Evolutionary conservation across 2,113 vertebrate genomes (phyloP).

Genomic region (Charina bottae): DNA sequence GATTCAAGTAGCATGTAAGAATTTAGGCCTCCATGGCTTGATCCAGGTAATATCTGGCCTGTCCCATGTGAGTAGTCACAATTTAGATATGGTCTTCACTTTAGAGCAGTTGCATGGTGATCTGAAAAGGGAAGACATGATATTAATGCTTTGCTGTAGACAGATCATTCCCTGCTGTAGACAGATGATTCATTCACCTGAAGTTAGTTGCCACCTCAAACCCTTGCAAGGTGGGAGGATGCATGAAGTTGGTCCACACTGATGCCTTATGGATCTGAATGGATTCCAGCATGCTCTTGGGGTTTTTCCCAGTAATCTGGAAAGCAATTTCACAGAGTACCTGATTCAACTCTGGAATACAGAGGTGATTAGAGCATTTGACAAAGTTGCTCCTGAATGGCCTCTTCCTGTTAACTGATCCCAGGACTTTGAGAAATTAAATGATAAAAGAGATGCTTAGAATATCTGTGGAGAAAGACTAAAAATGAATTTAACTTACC

Average conservation of each 20-base stretch:
- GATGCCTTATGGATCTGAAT: background rate
- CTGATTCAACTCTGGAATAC: background rate
- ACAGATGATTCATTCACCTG: background rate
- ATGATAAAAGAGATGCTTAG: background rate
- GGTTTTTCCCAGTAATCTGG: background rate
- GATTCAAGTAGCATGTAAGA: no score
- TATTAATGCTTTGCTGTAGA: background rate
- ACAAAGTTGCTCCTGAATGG: background rate
- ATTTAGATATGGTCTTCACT: background rate
- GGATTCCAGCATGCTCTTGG: background rate
- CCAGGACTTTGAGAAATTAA: background rate
- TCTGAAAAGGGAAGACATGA: background rate
- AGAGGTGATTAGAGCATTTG: background rate
- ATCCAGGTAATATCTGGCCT: no score
- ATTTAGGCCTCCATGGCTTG: no score
- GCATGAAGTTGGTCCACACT: background rate
- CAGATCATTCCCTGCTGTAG: background rate
- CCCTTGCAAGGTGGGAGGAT: background rate
- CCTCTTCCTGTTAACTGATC: background rate
- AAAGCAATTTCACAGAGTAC: background rate
- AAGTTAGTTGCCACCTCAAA: background rate
- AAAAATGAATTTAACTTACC: background rate
- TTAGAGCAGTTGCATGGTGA: background rate
- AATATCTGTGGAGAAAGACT: background rate
- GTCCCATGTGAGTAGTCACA: background rate